Base-by-base conservation (phyloP, 2,888 invertebrate species). In the Lumbricus terrestris region DNA sequence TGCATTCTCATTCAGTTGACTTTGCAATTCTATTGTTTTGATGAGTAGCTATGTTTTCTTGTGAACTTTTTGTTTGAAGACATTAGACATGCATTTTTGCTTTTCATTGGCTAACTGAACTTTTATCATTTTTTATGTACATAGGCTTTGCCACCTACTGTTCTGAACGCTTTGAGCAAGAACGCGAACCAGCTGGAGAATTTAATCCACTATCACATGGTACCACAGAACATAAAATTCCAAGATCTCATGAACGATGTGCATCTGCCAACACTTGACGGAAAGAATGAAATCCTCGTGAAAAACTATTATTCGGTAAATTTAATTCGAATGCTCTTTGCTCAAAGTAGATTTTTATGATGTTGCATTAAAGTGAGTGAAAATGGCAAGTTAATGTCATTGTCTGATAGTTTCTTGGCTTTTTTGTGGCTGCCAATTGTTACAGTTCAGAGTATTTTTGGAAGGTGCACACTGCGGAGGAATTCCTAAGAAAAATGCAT, bases 121-220 rank as follows among this genome's bases (percentile, higher is more conserved):
- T 23, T 47, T 47, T 47, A 23, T 47, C 23, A 83, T 83, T 33
- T 83, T 20, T 47, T 47, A 83, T 33, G 0, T 83, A 18, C 92
- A 92, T 37, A 82, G 47, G 89, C 90, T 35, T 83, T 85, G 82
- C 38, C 38, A 38, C n/a, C 90, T 29, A 40, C 23, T 34, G n/a
- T 34, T 33, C 23, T 83, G 90, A 29, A 95, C 11, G 93, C 94
- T 85, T 93, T 96, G 47, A 94, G 94, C 90, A 94, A 94, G 29
- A 95, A 96, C 92, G 93, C 93, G 37, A 95, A 95, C 42, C 96
- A 96, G 91, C 94, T 97, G 47, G 94, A 95, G 90, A 95, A 96
- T n/a, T 95, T 96, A 91, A 95, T 97, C n/a, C 95, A 96, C 91
- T 96, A 96, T 93, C 97, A 97, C 93, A 96, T 96, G 34, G 95